phyloP scores from a whole-genome alignment of 37 sponge, comb jelly and placozoan genomes.

The Petrosia ficiformis region DNA sequence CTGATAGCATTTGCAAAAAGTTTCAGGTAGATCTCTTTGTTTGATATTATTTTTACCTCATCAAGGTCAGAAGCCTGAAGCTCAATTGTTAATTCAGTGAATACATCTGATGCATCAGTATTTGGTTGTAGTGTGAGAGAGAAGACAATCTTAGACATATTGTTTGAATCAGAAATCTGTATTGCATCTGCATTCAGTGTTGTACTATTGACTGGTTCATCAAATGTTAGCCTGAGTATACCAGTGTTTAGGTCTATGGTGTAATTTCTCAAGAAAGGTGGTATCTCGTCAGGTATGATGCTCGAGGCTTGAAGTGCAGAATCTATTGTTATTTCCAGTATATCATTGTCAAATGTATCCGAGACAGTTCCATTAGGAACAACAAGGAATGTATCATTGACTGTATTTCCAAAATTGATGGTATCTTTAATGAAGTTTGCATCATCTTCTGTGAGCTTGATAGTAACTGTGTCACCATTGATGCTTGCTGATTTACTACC shows the following conservation, averaged over 20 bases:
- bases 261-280: constrained; percentile 42
- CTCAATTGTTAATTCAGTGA: constrained; percentile 19
- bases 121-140: background rate
- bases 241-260: constrained; percentile 68
- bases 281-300: constrained; percentile 40
- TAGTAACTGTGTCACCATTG: constrained; percentile 39
- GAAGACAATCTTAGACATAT: constrained; percentile 5
- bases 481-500: background rate
- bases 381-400: constrained; percentile 42
- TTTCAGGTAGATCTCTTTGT: constrained; percentile 43
- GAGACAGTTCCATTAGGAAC: constrained; percentile 22
- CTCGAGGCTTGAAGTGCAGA: constrained; percentile 16
- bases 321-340: constrained; percentile 4
- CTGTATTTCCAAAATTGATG: constrained; percentile 21
- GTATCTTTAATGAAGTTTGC: constrained; percentile 22
- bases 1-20: constrained; percentile 25
- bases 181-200: constrained; percentile 10
- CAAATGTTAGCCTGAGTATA: constrained; percentile 53
- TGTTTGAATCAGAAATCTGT: constrained; percentile 19
- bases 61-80: constrained; percentile 46
- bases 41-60: constrained; percentile 13
- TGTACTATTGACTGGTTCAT: constrained; percentile 59
- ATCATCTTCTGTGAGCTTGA: constrained; percentile 23
- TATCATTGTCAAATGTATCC: constrained; percentile 44
- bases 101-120: constrained; percentile 6